phyloP scores from a whole-genome alignment of 2,888 invertebrate genomes.

The Tetragnatha montana region DNA sequence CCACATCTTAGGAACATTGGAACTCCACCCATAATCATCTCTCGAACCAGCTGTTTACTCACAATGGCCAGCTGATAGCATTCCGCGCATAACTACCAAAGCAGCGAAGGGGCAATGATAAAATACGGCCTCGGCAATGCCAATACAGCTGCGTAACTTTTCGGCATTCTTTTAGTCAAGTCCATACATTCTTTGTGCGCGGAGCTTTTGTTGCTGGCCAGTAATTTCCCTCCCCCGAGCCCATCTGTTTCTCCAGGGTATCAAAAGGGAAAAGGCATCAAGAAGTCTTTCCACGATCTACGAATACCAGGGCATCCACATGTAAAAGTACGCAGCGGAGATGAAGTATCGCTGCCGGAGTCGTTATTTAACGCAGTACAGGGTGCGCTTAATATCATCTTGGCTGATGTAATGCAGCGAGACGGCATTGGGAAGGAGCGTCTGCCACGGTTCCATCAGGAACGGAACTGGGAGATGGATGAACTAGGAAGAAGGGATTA shows the following conservation, averaged over 20 bases:
- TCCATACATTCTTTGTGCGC: slow-evolving; percentile 59
- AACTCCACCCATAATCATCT: slow-evolving; percentile 1
- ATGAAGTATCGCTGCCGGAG: slow-evolving; percentile 56
- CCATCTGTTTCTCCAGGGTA: slow-evolving; percentile 53
- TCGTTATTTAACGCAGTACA: slow-evolving; percentile 61
- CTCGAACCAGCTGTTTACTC: slow-evolving; percentile 50
- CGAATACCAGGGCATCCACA: slow-evolving; percentile 66
- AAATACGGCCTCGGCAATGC: slow-evolving; percentile 45
- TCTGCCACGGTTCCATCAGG: slow-evolving; percentile 18
- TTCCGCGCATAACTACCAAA: slow-evolving; percentile 67
- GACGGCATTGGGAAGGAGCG: slow-evolving; percentile 11
- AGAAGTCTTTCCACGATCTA: slow-evolving; percentile 61
- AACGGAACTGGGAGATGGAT: slow-evolving; percentile 20
- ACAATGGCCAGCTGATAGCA: slow-evolving; percentile 66
- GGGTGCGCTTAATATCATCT: slow-evolving; percentile 59
- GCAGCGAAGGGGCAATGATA: slow-evolving; percentile 58
- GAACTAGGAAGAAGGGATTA: neutral
- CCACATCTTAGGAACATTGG: neutral
- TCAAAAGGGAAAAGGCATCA: slow-evolving; percentile 53
- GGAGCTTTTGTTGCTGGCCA: slow-evolving; percentile 42
- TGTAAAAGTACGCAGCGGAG: slow-evolving; percentile 65
- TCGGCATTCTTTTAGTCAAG: slow-evolving; percentile 68
- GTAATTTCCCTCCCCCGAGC: slow-evolving; percentile 46
- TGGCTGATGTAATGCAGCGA: slow-evolving; percentile 47
- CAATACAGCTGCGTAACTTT: slow-evolving; percentile 57